Base-by-base conservation (phyloP, 2,797 vertebrate species). In the Tokudaia tokunoshimensis region DNA sequence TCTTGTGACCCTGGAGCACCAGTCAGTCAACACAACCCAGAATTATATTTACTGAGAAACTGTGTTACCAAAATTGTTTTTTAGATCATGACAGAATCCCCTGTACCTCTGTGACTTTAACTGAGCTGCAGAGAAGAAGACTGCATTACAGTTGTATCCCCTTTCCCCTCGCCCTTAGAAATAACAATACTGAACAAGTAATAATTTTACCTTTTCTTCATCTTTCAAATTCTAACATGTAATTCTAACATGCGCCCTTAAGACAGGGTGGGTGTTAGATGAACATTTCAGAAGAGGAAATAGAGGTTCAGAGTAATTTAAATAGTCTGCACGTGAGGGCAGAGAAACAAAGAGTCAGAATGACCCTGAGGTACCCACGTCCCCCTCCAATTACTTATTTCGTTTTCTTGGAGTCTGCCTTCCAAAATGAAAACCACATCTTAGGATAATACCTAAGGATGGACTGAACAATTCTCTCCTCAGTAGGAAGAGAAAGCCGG, bases 391-490 rank as follows among this genome's bases (percentile, higher is more conserved):
- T 80, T 75, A 83, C 2, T 41, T 7, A 2, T 61, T 94, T 92
- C n/a, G 67, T 59, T 96, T 91, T 70, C 84, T 92, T 67, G n/a
- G n/a, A 91, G 75, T 94, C 55, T 86, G 79, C 17, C 50, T 47
- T 26, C 72, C 37, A 29, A 85, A 88, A 63, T 86, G 81, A 92
- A 94, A 97, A 44, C 11, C 31, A 65, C n/a, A 52, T 92, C 65
- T 94, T 87, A 59, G 34, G 29, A 61, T 75, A 91, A 70, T 47
- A 57, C 31, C 92, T 55, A 29, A 19, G 17, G 67, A 80, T 47
- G 74, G 44, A 61, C 24, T 31, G 65, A 93, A 65, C 76, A 95
- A 93, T 67, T 59, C 65, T 37, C 22, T 74, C 11, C 22, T 88
- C 65, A 50, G 34, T 5, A 57, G 84, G 82, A 91, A 78, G 67